Evolutionary conservation across 2,888 invertebrate genomes (phyloP).

Genomic region (Cylloceria caligata): DNA sequence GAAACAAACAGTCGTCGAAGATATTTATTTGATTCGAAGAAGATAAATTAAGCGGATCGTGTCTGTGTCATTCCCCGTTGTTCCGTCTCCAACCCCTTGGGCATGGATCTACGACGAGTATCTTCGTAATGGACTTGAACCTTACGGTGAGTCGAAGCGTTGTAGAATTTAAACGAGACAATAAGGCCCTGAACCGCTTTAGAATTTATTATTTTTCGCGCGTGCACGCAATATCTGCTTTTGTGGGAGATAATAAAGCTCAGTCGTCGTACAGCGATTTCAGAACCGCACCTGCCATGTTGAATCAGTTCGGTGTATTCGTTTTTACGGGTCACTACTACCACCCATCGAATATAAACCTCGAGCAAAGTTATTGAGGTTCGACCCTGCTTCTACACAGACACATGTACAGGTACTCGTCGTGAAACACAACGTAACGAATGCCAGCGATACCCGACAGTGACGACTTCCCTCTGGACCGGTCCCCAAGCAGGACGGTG

Average conservation of each 20-base stretch:
- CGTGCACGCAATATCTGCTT: background rate
- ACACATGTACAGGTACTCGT: background rate
- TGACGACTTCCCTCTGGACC: slow-evolving; percentile 55
- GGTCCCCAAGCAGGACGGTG: slow-evolving; percentile 46
- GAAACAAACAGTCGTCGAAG: background rate
- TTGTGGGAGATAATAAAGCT: background rate
- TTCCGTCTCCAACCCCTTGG: background rate
- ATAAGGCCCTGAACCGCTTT: slow-evolving; percentile 2
- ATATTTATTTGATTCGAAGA: background rate
- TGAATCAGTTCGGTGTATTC: slow-evolving; percentile 70
- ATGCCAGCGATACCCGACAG: slow-evolving; percentile 29
- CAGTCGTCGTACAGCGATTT: background rate
- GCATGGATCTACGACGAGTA: slow-evolving; percentile 23
- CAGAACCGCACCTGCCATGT: slow-evolving; percentile 77
- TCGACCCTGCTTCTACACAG: background rate
- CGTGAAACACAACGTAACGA: background rate
- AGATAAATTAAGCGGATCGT: background rate
- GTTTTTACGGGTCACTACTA: background rate
- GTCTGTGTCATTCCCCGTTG: background rate
- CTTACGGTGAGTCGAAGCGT: slow-evolving; percentile 54
- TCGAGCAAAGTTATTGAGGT: background rate
- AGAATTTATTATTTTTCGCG: background rate
- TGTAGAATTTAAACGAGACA: background rate
- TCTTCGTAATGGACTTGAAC: slow-evolving; percentile 48
- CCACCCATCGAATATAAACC: background rate